A percentile compares a stretch with the other conserved stretches of the same genome.
These are phyloP conservation scores for Prosapia bicincta DNA, from an alignment of 2,888 invertebrate species.

Conservation along the genomic window DNA sequence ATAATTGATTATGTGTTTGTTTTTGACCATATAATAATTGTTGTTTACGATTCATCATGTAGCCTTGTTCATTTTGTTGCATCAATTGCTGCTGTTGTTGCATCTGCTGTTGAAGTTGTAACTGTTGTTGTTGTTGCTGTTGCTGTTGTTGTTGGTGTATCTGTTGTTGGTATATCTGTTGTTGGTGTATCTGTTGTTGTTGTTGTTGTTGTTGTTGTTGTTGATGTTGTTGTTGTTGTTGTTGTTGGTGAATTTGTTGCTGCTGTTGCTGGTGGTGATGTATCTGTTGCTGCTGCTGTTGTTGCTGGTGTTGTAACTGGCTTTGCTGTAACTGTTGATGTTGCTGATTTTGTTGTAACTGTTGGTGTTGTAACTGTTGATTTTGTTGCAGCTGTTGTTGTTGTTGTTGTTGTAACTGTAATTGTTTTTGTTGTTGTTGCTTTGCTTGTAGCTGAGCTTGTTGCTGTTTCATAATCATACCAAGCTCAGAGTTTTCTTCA, in stretches of 20 bases:
- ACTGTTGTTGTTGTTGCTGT: conserved; percentile 30
- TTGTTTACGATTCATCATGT: conserved; percentile 29
- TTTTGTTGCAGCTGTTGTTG: conserved; percentile 35
- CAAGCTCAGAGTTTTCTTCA: conserved; percentile 36
- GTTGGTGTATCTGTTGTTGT: conserved; percentile 43
- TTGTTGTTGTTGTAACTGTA: conserved; percentile 38
- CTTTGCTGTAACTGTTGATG: conserved; percentile 39
- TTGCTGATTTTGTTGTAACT: conserved; percentile 48
- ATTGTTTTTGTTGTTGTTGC: conserved; percentile 33
- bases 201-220: conserved; percentile 46
- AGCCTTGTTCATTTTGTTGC: conserved; percentile 35
- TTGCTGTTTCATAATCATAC: conserved; percentile 33
- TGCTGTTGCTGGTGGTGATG: conserved; percentile 42
- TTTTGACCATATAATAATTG: conserved; percentile 34
- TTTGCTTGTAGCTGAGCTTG: conserved; percentile 29
- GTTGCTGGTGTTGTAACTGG: conserved; percentile 36
- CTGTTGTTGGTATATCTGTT: conserved; percentile 40
- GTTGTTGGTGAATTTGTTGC: conserved; percentile 45
- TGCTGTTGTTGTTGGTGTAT: conserved; percentile 26
- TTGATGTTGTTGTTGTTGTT: conserved; percentile 46
- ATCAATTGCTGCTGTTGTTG: conserved; percentile 34
- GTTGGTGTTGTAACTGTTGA: conserved; percentile 41
- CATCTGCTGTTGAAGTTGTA: conserved; percentile 23
- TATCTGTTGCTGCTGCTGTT: conserved; percentile 37
- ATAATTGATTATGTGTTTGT: conserved; percentile 35